Base-by-base conservation (phyloP, 2,888 invertebrate genomes). In the Melieria omissa region DNA sequence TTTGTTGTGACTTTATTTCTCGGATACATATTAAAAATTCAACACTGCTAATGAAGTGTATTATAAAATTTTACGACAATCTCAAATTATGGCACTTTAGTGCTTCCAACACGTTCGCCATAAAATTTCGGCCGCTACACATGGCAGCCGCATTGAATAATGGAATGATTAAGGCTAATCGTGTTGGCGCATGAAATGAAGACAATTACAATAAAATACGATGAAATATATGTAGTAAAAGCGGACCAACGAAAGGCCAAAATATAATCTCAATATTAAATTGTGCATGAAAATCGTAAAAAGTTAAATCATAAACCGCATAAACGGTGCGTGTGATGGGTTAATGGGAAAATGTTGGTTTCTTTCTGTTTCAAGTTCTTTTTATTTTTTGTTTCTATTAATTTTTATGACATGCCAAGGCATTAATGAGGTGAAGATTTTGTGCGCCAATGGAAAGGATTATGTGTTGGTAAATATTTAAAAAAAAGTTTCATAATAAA, bases 31-130 rank as follows among this genome's bases (percentile, higher is more conserved):
- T 66, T 70, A 69, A 70, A 74, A 65, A 70, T 64, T 72, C 70
- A 73, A 74, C 75, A 68, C 75, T 71, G 76, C 82, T 81, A 81
- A 81, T 81, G 80, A 81, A 82, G 80, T 79, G 58, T 80, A 82
- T 81, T 82, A 82, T 81, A 61, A 49, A 49, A 67, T 67, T 67
- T 67, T 67, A 61, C 44, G 67, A 49, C 57, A 67, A 67, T 79
- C 78, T 78, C 80, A 80, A 82, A 84, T 81, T 83, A 81, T 82
- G 79, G 80, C 79, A 81, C 79, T 81, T 81, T 80, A 84, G 83
- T 84, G 82, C 80, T 76, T 75, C 72, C 67, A 74, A 75, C 76
- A 77, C 60, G 72, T 71, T 60, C 67, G 64, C 64, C 55, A 72
- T 73, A 55, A 72, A 75, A 71, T 57, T 63, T 65, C 70, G 72